A percentile compares a stretch with the other conserved stretches of the same genome.
Conservation (phyloP, 2,888 invertebrate species). For the Cerastis rubricosa region DNA sequence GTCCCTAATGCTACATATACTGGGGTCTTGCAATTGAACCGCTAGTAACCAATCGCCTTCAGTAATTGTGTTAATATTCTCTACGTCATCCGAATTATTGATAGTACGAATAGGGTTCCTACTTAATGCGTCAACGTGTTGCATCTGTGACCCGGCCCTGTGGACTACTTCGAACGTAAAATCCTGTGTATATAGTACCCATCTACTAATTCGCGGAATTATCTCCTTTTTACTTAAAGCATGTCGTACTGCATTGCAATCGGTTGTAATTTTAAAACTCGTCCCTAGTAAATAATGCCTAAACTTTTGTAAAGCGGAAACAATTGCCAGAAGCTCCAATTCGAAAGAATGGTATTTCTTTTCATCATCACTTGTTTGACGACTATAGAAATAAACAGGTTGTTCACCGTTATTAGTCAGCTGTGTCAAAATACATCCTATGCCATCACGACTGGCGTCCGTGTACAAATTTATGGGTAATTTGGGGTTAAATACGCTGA, state of each 20-base stretch:
- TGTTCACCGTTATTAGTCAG: constrained; percentile 7
- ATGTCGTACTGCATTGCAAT: constrained; percentile 25
- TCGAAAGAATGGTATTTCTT: constrained; percentile 44
- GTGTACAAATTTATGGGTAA: constrained; percentile 4
- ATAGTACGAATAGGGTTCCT: constrained; percentile 2
- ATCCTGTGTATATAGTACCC: constrained; percentile 11
- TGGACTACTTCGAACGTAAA: constrained; percentile 24
- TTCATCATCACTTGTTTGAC: constrained; percentile 31
- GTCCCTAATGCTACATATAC: neutral
- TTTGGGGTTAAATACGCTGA: constrained; percentile 1
- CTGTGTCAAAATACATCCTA: constrained; percentile 9
- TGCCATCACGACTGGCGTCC: constrained; percentile 7
- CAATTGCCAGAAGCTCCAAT: constrained; percentile 32
- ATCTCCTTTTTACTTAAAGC: constrained; percentile 6
- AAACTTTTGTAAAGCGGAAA: constrained; percentile 66
- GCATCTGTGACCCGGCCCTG: constrained; percentile 10
- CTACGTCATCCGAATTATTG: no score
- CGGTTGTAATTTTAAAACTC: constrained; percentile 1
- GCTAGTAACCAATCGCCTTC: constrained; percentile 20
- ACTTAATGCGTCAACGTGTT: constrained; percentile 27
- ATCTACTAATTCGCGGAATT: constrained; percentile 9
- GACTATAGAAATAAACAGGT: constrained; percentile 31
- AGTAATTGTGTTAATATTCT: constrained; percentile 16
- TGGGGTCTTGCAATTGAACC: neutral
- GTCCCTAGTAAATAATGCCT: constrained; percentile 58